Base-by-base conservation (phyloP, 2,113 vertebrate genomes). In the Urocitellus parryii region DNA sequence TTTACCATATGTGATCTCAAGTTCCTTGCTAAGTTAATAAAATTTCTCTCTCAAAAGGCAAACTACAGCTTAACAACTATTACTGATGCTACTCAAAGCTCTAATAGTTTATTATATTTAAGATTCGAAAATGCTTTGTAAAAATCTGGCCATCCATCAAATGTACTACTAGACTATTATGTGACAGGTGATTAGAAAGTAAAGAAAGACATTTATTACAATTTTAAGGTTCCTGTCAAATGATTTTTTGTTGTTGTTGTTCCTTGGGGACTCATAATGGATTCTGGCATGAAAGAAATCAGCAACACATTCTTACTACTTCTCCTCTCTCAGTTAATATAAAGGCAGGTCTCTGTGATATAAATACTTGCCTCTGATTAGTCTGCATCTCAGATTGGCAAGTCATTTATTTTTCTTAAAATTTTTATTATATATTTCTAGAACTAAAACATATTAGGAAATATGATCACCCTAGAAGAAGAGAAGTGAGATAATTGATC, bases 371-470 rank as follows among this genome's bases (percentile, higher is more conserved):
- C 34, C 63, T 83, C 76, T 88, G 88, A 70, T 70, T 80, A 37
- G 39, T 53, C 37, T 85, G 45, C 8, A 91, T 61, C 34, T 94
- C 16, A 56, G 51, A 89, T 6, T 65, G 5, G 25, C 34, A 81
- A 87, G 83, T 73, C 42, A 90, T 56, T 96, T 86, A 51, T 65
- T 96, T 84, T 84, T 83, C 34, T 73, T 70, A 39, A 24, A 61
- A 61, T 92, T 83, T 73, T 86, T 20, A 27, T 11, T 42, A 80
- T 53, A 45, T 58, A 65, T 58, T 89, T 91, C 39, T 88, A 85
- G 16, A 73, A n/a, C 12, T 45, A 53, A 53, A 91, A 27, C 58
- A 94, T 68, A 83, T 32, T 72, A 51, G 51, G 48, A 81, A 85
- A 22, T 48, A 81, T 73, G 58, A 68, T 10, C 39, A 88, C 18